phyloP scores from a whole-genome alignment of 2,797 vertebrate genomes.

The Muscicapa comitata region DNA sequence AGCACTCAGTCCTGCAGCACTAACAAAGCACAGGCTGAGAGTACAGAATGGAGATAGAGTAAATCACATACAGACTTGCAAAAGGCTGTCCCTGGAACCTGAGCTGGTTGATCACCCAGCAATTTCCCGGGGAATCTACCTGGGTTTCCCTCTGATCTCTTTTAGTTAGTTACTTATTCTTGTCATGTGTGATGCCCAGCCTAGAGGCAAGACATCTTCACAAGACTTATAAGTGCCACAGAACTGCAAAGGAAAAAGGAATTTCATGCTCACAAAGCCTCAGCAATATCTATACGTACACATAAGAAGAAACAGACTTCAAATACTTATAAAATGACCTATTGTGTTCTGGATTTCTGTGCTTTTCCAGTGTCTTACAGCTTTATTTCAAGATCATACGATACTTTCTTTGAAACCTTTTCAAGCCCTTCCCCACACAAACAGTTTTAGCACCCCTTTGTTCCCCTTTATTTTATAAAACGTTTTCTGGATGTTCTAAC shows the following conservation, averaged over 20 bases:
- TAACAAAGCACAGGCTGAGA: neutral
- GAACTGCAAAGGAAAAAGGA: neutral
- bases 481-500: neutral
- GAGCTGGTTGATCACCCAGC: neutral
- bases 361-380: neutral
- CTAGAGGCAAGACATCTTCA: neutral
- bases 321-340: neutral
- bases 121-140: neutral
- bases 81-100: neutral
- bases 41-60: neutral
- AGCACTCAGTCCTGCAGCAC: neutral
- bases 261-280: neutral
- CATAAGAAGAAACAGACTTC: neutral
- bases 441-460: neutral
- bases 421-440: neutral
- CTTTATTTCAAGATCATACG: neutral
- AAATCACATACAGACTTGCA: neutral
- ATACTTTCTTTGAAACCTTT: neutral
- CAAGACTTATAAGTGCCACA: neutral
- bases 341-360: neutral
- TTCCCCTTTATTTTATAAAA: neutral
- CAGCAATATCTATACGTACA: neutral
- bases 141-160: neutral
- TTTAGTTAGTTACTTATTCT: neutral
- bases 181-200: neutral